Base-by-base conservation (phyloP, 2,113 vertebrate genomes). In the Calidris pygmaea region DNA sequence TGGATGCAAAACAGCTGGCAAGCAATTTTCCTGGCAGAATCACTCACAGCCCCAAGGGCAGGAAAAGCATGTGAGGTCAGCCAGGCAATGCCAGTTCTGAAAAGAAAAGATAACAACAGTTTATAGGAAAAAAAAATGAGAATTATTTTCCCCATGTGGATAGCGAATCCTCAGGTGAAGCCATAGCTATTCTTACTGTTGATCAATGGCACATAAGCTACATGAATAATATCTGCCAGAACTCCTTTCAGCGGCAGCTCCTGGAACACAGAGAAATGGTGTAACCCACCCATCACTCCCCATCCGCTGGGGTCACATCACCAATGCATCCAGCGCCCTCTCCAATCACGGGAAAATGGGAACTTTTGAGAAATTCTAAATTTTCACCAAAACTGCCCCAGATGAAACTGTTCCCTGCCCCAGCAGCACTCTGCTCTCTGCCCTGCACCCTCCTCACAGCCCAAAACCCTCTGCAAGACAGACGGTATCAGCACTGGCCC, bases 191-290 rank as follows among this genome's bases (percentile, higher is more conserved):
- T 23, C 96, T 97, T 87, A 97, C 97, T 87, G 18, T 97, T 97
- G 67, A 97, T 59, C 2, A 17, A 52, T 4, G 96, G 97, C 53
- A 91, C 26, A 3, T 90, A 97, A 20, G 85, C 93, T 58, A 94
- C 70, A 2, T 32, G 74, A 24, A 96, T 63, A 35, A 85, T 45
- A 21, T 87, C 81, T 2, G 45, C 84, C 90, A 97, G 39, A 50
- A 93, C 82, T 11, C 24, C 56, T 9, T 59, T 92, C 72, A 98
- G 41, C 0, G 21, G 23, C 13, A 93, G 50, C 45, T 88, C 96
- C 97, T 97, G 88, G 41, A 83, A 41, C 21, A 86, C 32, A 84
- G 45, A 74, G 26, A 22, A 29, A 55, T 5, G 37, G 34, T 4
- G 21, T 43, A 37, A 56, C 21, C 5, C 1, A 2, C 37, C n/a